Evolutionary conservation across 2,888 invertebrate species (phyloP), one percentile per base, ranked within the genome.

Genomic region (Dinocampus coccinellae): DNA sequence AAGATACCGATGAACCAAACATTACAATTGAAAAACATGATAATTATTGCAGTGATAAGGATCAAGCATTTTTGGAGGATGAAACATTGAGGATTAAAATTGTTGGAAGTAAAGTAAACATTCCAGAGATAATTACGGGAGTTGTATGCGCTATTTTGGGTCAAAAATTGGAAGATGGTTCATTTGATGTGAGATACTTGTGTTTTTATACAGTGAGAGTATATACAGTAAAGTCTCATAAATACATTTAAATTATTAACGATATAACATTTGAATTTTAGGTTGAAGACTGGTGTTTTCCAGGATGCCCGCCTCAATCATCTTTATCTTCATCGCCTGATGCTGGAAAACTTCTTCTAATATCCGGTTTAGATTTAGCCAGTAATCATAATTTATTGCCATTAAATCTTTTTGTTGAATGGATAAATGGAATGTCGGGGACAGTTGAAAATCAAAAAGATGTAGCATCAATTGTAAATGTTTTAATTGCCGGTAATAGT

Each of bases 41-140:
- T 47, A 86, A 95, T 86, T 98, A 94, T 88, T 93, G 94, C 2
- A 93, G 94, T 80, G 94, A 94, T 16, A 90, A 92, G 22, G 98
- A 98, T 88, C 91, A 91, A 79, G 85, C 97, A 22, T 95, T 95
- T 72, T 88, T 98, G 72, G 98, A 98, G 89, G 98, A 98, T 90
- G 97, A 97, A 84, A 89, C 96, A 39, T 95, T 98, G 84, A 91
- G 97, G 80, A 96, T 97, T 72, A 92, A 92, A 75, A 87, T 98
- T 65, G 87, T 92, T 75, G 95, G 96, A 33, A 90, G 91, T 36
- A 87, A 88, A 72, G 88, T 92, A 47, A 88, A 91, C 81, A 89
- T 92, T 0, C 89, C 92, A 67, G 87, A 90, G 57, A 88, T 94
- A 74, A 94, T 97, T 0, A 97, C 97, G 64, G 97, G 97, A 75